phyloP scores from a whole-genome alignment of 53 echinoderm and acorn worm species.

The Actinopyga echinites region DNA sequence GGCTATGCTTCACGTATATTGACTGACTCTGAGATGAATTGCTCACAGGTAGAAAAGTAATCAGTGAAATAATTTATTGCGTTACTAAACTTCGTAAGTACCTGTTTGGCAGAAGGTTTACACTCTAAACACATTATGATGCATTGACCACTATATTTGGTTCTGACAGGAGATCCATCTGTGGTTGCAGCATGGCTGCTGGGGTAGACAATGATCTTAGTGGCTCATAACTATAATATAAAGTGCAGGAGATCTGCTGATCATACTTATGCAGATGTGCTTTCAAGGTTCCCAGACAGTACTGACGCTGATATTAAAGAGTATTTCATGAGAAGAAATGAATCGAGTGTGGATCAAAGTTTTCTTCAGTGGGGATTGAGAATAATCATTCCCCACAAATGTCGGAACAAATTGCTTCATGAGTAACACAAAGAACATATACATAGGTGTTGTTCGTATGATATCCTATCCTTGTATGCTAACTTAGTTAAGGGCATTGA shows the following conservation, averaged over 20 bases:
- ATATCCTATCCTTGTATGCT: too few species aligned
- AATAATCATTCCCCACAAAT: too few species aligned
- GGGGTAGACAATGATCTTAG: constrained; percentile 56
- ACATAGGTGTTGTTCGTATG: too few species aligned
- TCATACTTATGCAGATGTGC: constrained; percentile 28
- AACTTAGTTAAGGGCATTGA: too few species aligned
- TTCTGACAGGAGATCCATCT: constrained; percentile 55
- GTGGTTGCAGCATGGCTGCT: constrained; percentile 62
- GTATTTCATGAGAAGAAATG: too few species aligned
- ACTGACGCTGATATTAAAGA: too few species aligned
- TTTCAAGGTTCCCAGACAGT: constrained; percentile 37
- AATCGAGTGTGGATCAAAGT: too few species aligned
- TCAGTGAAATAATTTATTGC: constrained; percentile 55
- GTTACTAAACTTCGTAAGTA: constrained; percentile 63
- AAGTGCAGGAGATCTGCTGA: constrained; percentile 40
- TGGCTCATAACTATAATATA: constrained; percentile 54
- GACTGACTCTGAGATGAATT: constrained; percentile 56
- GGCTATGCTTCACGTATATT: constrained; percentile 40
- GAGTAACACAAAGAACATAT: too few species aligned
- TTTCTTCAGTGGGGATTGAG: too few species aligned
- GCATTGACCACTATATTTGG: constrained; percentile 54
- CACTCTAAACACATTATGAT: constrained; percentile 51
- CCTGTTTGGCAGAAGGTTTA: constrained; percentile 52
- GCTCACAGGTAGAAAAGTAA: constrained; percentile 57
- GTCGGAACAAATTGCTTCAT: too few species aligned